Evolutionary conservation across 1,140 invertebrate genomes (phyloP).

Genomic region (Tetramorium parvispinum): DNA sequence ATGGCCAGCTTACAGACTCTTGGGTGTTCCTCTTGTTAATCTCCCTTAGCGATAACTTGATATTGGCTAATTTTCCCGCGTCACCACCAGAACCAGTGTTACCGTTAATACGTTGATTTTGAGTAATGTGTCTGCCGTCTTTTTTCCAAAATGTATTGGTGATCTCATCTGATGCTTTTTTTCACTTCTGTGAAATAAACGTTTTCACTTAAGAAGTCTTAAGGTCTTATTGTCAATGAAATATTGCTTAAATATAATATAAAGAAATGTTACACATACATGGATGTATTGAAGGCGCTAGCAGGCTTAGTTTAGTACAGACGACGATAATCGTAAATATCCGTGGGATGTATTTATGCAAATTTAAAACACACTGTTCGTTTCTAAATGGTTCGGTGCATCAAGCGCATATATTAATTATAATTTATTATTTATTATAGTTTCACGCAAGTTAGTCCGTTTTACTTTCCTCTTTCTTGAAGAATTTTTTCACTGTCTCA

Average conservation of each 20-base stretch:
- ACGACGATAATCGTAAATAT: conserved; percentile 80
- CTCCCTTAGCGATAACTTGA: conserved; percentile 76
- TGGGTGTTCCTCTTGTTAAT: too few species aligned
- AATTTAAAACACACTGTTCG: conserved; percentile 74
- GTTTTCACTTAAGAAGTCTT: not conserved
- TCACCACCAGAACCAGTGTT: conserved; percentile 73
- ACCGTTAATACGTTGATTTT: conserved; percentile 78
- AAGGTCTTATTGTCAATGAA: not conserved
- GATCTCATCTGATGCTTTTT: conserved; percentile 80
- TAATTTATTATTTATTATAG: conserved; percentile 74
- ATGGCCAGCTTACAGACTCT: conserved; percentile 75
- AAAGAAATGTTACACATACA: conserved; percentile 73
- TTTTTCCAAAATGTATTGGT: conserved; percentile 82
- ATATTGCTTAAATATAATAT: conserved; percentile 26
- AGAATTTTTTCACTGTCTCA: conserved; percentile 74
- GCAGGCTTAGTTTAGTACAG: conserved; percentile 74
- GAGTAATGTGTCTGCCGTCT: conserved; percentile 74
- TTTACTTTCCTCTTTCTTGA: too few species aligned
- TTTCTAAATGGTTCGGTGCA: conserved; percentile 75
- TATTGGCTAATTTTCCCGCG: conserved; percentile 74
- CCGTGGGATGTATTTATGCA: conserved; percentile 83
- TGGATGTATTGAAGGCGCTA: conserved; percentile 68
- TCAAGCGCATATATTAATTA: conserved; percentile 74
- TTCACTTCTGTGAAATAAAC: conserved; percentile 79
- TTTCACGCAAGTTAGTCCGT: conserved; percentile 70